Evolutionary conservation across 2,797 vertebrate genomes (phyloP).

Genomic region (Enteromius afrohamiltoni): DNA sequence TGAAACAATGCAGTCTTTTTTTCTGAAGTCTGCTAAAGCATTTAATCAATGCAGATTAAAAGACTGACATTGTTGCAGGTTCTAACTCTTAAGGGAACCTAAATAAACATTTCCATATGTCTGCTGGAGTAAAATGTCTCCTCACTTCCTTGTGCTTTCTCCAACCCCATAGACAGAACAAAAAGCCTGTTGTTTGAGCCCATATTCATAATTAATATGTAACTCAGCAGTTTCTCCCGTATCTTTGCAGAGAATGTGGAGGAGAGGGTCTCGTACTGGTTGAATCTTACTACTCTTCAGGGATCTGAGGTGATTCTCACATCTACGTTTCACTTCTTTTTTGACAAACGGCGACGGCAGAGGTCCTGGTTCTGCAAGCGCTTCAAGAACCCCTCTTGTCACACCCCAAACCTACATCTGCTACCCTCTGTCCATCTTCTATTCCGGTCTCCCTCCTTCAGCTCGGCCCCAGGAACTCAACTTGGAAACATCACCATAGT

Average conservation of each 20-base stretch:
- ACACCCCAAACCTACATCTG: conserved; percentile 68
- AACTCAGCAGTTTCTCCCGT: conserved; percentile 75
- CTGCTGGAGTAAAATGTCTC: conserved; percentile 77
- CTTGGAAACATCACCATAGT: conserved; percentile 83
- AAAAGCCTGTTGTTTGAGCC: conserved; percentile 54
- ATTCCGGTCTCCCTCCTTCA: conserved; percentile 78
- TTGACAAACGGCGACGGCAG: conserved; percentile 79
- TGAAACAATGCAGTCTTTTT: conserved; percentile 36
- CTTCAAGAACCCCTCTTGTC: conserved; percentile 78
- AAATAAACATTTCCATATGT: conserved; percentile 83
- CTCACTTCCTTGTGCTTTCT: conserved; percentile 73
- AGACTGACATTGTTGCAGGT: conserved; percentile 38
- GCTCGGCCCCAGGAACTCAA: conserved; percentile 72
- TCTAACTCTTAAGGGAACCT: conserved; percentile 70
- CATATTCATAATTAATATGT: conserved; percentile 50
- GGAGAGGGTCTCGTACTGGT: conserved; percentile 80
- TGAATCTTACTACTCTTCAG: conserved; percentile 92
- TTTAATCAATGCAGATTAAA: conserved; percentile 62
- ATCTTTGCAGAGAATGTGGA: conserved; percentile 67
- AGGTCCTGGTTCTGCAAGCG: conserved; percentile 79
- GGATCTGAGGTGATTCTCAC: conserved; percentile 88
- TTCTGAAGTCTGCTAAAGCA: conserved; percentile 68
- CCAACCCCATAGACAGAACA: conserved; percentile 64
- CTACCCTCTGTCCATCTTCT: conserved; percentile 73
- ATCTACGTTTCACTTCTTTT: conserved; percentile 88